These are phyloP conservation scores for Apis laboriosa DNA, from an alignment of 1,140 invertebrate species.

Conservation along the genomic window DNA sequence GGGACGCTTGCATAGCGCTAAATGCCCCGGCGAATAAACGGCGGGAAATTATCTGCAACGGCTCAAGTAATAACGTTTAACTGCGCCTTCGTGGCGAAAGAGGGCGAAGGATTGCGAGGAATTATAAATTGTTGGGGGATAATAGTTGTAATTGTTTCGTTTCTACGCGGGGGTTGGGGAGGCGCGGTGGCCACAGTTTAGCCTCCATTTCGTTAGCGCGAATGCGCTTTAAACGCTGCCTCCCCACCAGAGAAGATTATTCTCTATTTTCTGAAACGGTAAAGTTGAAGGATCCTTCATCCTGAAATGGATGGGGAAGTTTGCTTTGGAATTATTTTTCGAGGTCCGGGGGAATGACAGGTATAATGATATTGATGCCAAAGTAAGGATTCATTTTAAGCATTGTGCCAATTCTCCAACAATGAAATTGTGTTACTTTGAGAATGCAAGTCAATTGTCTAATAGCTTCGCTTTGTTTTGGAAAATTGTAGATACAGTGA, in stretches of 20 bases:
- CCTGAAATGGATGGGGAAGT: too few species aligned
- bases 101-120: conserved; percentile 43
- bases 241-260: neutral
- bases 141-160: conserved; percentile 77
- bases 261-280: neutral
- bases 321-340: too few species aligned
- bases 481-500: too few species aligned
- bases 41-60: conserved; percentile 75
- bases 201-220: neutral
- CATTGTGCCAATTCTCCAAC: too few species aligned
- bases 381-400: too few species aligned
- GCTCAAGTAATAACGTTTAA: conserved; percentile 77
- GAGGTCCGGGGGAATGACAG: too few species aligned
- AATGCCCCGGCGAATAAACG: conserved; percentile 68
- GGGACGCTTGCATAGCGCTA: neutral
- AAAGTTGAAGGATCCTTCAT: too few species aligned
- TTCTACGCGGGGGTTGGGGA: neutral
- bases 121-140: conserved; percentile 76
- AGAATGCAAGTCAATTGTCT: too few species aligned
- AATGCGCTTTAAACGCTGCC: neutral
- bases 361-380: too few species aligned
- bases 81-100: conserved; percentile 28
- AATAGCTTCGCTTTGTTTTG: too few species aligned
- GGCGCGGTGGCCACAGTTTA: neutral
- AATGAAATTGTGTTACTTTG: too few species aligned